Evolutionary conservation across 2,113 vertebrate genomes (phyloP), one percentile per base, ranked within the genome.

Genomic region (Grammomys dolichurus): DNA sequence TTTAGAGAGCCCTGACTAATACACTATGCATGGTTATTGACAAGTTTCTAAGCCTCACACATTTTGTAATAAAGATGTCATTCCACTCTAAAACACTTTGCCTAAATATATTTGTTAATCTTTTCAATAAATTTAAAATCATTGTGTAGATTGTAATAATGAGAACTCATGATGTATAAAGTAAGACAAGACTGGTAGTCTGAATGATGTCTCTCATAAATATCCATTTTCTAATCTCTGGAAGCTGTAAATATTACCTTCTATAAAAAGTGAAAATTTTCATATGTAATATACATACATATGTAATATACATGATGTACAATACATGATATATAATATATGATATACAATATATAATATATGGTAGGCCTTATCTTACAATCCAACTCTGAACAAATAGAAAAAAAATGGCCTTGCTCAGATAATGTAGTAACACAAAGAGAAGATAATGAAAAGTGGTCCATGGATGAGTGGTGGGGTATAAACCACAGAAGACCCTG

Each of bases 151-250:
- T 40, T 43, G 40, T n/a, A 43, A 24, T 75, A 75, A 26, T 75
- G 73, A 75, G 73, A 43, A 75, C 40, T 75, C 10, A 7, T 22
- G 73, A 22, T n/a, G 4, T 43, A 13, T 43, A 78, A 90, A 48
- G 0, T 3, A 56, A 69, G 20, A 1, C 3, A 63, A 69, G 14
- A 19, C 7, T 36, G 14, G 24, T 28, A 19, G 5, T n/a, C 3
- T 65, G 1, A 78, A 19, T 67, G 20, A 58, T 40, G 28, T 58
- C 31, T 75, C 17, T 67, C 46, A 43, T 75, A 87, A 20, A 73
- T 69, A 58, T 36, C 16, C 2, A 3, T 5, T 22, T 88, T 33
- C 2, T 26, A 84, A 33, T 46, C 0, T 13, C 26, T 70, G 40
- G 20, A 51, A 86, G 58, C 1, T 28, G 24, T 51, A 22, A 60